Base-by-base conservation (phyloP, 2,888 invertebrate species). In the Sphinx pinastri region DNA sequence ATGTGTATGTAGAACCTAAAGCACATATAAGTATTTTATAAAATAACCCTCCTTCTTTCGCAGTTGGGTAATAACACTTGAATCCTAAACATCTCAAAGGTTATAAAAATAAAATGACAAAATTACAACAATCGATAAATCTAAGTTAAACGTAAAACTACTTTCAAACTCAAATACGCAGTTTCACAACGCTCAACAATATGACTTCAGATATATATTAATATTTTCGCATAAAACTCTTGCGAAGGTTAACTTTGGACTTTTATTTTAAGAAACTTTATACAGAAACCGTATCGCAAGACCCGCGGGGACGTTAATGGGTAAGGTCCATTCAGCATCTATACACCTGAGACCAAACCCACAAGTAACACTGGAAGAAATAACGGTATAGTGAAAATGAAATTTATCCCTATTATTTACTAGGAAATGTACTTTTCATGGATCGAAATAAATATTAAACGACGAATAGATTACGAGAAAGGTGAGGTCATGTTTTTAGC, bases 291-390 rank as follows among this genome's bases (percentile, higher is more conserved):
- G 38, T 45, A 8, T 63, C 19, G 19, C 55, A 13, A 10, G 1
- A 13, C 63, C 0, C 63, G 7, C 49, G 19, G 63, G 19, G 2
- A 19, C 19, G 6, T 19, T 63, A 47, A 63, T 47, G 19, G 60
- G 16, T 16, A 16, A 47, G 12, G 16, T 47, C n/a, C 16, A 12
- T n/a, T 45, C 6, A 45, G 12, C n/a, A 4, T 16, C 45, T 8
- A n/a, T n/a, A 63, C 63, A 63, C 16, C 63, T 63, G 49, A 49
- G 63, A 49, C 63, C 63, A 19, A n/a, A 63, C 47, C 47, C 63
- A 49, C 16, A 19, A 19, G 49, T n/a, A 8, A 13, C 19, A 19
- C 47, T 19, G 10, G 49, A 63, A 63, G n/a, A 19, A 63, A 49
- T 49, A 63, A 63, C 25, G 63, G 13, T 49, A 63, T 12, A 58